Evolutionary conservation across 2,797 vertebrate species (phyloP), one percentile per base, ranked within the genome.

Genomic region (Gobionotothen gibberifrons): DNA sequence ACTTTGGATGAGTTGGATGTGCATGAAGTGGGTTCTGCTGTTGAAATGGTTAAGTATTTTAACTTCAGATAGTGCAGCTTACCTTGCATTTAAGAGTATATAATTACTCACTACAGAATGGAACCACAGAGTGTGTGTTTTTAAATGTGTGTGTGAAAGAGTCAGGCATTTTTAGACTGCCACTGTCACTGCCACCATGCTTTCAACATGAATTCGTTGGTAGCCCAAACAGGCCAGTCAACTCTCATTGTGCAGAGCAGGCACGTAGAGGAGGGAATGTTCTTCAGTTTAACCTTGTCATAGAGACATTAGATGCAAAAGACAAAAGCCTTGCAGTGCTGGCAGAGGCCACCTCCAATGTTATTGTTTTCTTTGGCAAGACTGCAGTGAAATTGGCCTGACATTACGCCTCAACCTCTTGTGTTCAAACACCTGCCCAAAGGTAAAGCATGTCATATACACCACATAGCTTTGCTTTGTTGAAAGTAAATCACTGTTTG

Each of bases 221-320:
- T 83, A 60, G 75, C 76, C 72, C 7, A 48, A 81, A 66, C 82
- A 83, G 70, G 47, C 72, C 69, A 85, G 82, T 88, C 89, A 87
- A 72, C 77, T 85, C 83, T 85, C 80, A 87, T 92, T 92, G 87
- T 77, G 82, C 81, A 86, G 80, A 90, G 74, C 82, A 71, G 81
- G 71, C 82, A 87, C 83, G 84, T 81, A 83, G 51, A 51, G 74
- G 61, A 76, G 78, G 66, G 74, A 79, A 76, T 87, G 87, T 92
- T 90, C 84, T 89, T 88, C 81, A 81, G 79, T 91, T 92, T 92
- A 92, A 92, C 87, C 91, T 94, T 89, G 93, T 93, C 92, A 91
- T 86, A 73, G 67, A 86, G 81, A 77, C 88, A 83, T 80, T 77
- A 87, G 66, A 87, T 84, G 80, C 77, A 69, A 85, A 79, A 89